A percentile compares a stretch with the other conserved stretches of the same genome.
Conservation (phyloP, 1,140 invertebrate genomes). For the Aricia agestis region DNA sequence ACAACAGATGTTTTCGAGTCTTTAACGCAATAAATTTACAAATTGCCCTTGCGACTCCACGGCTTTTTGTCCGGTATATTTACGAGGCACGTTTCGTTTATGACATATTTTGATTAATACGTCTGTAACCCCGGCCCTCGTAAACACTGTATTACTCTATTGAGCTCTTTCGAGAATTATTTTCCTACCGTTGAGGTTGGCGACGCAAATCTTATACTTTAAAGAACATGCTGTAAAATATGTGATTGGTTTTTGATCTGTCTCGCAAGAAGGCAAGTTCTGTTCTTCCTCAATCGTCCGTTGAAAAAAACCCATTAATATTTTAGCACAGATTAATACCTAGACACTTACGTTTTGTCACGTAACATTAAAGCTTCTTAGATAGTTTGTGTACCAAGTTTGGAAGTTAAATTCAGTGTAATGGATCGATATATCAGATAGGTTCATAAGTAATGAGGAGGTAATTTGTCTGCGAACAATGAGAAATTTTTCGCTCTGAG, state of each 20-base stretch:
- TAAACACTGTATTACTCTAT: conserved; percentile 21
- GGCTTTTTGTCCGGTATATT: conserved; percentile 39
- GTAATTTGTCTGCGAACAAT: conserved; percentile 60
- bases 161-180: conserved; percentile 10
- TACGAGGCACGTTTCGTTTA: conserved; percentile 51
- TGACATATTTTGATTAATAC: conserved; percentile 54
- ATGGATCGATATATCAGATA: neutral
- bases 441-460: neutral
- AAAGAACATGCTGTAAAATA: too few species aligned
- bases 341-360: too few species aligned
- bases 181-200: neutral
- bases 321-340: too few species aligned
- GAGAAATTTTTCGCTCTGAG: conserved; percentile 54
- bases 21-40: conserved; percentile 44
- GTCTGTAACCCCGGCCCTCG: conserved; percentile 36
- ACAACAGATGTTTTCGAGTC: conserved; percentile 44
- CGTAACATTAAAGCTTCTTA: neutral
- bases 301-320: too few species aligned
- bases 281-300: too few species aligned
- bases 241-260: too few species aligned
- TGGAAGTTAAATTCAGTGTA: neutral
- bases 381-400: neutral
- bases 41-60: conserved; percentile 39
- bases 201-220: too few species aligned
- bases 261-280: too few species aligned